These are phyloP conservation scores for Rissa tridactyla DNA, from an alignment of 2,113 vertebrate genomes.

Conservation along the genomic window DNA sequence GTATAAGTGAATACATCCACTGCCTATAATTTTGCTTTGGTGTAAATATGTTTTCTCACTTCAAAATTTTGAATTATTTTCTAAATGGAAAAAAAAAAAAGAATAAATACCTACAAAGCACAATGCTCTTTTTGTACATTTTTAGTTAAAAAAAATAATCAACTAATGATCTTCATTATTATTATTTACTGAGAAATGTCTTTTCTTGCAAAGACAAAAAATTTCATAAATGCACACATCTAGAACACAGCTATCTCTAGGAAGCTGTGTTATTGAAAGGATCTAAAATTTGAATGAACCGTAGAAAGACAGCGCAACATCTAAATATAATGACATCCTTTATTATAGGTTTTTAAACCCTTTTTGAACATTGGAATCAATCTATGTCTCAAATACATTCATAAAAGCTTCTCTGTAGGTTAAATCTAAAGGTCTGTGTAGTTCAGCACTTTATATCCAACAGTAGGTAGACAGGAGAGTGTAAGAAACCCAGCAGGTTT, in stretches of 20 bases:
- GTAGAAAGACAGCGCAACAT: background rate
- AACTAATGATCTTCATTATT: background rate
- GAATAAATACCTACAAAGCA: background rate
- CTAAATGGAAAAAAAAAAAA: background rate
- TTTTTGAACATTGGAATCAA: background rate
- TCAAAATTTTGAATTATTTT: background rate
- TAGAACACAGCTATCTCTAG: background rate
- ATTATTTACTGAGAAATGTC: background rate
- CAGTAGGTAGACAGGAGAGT: background rate
- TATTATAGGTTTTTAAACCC: background rate
- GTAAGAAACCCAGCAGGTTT: background rate
- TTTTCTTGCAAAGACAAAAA: background rate
- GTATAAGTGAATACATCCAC: background rate
- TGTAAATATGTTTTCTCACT: background rate
- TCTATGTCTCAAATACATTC: background rate
- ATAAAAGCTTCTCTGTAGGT: background rate
- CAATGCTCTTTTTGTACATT: fast-evolving
- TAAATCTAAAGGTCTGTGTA: background rate
- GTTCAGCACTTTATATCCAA: background rate
- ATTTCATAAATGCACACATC: background rate
- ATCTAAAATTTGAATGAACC: background rate
- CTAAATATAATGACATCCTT: background rate
- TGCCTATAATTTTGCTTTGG: background rate
- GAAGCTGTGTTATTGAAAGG: background rate
- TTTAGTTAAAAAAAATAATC: no score